A percentile compares a stretch with the other conserved stretches of the same genome.
phyloP scores from a whole-genome alignment of 2,113 vertebrate species.

The Ploceus nigricollis region DNA sequence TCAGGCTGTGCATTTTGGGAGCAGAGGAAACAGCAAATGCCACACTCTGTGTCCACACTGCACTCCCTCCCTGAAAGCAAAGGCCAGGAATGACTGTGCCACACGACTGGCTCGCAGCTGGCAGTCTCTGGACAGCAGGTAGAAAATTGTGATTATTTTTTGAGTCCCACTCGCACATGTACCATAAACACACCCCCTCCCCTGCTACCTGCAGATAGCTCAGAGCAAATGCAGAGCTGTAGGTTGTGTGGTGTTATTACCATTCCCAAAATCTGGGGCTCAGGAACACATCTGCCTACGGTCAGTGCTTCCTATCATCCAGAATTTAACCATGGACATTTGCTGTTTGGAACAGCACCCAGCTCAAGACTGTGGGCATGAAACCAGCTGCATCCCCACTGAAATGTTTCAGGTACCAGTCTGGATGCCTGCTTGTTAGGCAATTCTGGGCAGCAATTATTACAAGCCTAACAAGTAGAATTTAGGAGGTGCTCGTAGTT shows the following conservation, averaged over 20 bases:
- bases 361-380: neutral
- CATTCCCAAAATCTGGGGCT: neutral
- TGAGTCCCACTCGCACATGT: neutral
- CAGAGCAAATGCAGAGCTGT: neutral
- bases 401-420: neutral
- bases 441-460: neutral
- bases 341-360: neutral
- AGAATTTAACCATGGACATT: neutral
- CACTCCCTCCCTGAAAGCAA: neutral
- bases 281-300: neutral
- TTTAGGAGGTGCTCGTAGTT: neutral
- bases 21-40: neutral
- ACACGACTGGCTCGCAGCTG: neutral
- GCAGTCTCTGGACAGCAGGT: neutral
- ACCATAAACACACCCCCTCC: neutral
- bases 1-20: neutral
- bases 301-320: neutral
- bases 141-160: neutral
- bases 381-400: neutral
- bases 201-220: neutral
- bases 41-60: neutral
- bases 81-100: neutral
- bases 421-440: neutral
- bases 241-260: neutral
- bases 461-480: neutral